Base-by-base conservation (phyloP, 2,888 invertebrate genomes). In the Spilarctia lutea region DNA sequence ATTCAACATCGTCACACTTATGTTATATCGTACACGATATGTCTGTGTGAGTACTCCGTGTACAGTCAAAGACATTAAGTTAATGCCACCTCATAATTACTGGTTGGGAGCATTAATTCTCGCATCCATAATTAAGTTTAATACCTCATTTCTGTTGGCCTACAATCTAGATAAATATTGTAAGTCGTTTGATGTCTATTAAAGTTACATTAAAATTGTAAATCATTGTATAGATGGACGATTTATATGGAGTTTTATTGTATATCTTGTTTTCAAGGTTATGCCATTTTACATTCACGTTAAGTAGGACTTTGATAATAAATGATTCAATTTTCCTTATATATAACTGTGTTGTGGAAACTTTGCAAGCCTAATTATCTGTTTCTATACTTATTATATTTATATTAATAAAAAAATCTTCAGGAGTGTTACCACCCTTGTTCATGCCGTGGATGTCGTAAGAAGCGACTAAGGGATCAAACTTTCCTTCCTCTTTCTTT, bases 1-100 rank as follows among this genome's bases (percentile, higher is more conserved):
- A 60, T 73, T 63, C 66, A 33, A 33, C 52, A 24, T 72, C 30
- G 39, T 65, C 48, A 52, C 7, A 65, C 68, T 72, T 65, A 75
- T 72, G 65, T 75, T 39, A 20, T 72, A 56, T 65, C 30, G 63
- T 35, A 48, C 45, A 71, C 65, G 35, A 35, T 70, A 42, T 73
- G 75, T 76, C 79, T 80, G 71, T 81, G 75, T 77, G 73, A 72
- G 45, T 81, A 74, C 83, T 89, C 7, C 65, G 89, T 89, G 89
- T 86, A 87, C 85, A 80, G 75, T 91, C 91, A 92, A 94, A 95
- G 94, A 94, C 95, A 95, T 95, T 94, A 94, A 95, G 88, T 94
- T 95, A 95, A 95, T 94, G 94, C 92, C 94, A 92, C 94, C 94
- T 94, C 94, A 95, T 95, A 95, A 95, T 95, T 95, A 95, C 95